A percentile compares a stretch with the other conserved stretches of the same genome.
Conservation (phyloP, 2,888 invertebrate species). For the Rotaria sp. region DNA sequence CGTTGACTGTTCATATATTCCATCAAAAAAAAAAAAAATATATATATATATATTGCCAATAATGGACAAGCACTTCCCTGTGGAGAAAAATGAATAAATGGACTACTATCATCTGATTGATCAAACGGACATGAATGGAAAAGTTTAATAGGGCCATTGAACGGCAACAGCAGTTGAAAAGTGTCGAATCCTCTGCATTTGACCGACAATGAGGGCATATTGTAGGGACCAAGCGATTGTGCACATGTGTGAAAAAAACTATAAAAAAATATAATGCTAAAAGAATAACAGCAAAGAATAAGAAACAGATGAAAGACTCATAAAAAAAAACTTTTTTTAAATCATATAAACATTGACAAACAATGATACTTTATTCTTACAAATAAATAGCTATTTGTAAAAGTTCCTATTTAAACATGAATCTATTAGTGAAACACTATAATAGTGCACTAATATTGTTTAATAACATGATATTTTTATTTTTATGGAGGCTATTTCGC, state of each 20-base stretch:
- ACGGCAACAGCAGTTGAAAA: conserved; percentile 6
- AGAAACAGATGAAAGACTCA: not conserved
- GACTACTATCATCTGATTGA: not conserved
- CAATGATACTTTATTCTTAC: not conserved
- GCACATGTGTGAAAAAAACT: conserved; percentile 4
- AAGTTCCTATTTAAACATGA: not conserved
- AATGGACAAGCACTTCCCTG: not conserved
- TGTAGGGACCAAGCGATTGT: not conserved
- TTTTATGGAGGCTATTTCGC: conserved; percentile 1
- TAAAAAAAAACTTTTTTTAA: not conserved
- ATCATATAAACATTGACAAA: not conserved
- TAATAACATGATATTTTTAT: not conserved
- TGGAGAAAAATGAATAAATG: not conserved
- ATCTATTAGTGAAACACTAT: not conserved
- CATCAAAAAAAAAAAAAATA: not conserved
- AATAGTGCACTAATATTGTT: not conserved
- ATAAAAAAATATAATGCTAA: not conserved
- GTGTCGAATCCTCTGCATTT: conserved; percentile 1
- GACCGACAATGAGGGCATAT: not conserved
- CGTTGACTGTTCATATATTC: not conserved
- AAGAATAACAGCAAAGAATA: not conserved
- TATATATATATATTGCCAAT: not conserved
- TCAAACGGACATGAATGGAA: not conserved
- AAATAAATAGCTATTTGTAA: not conserved
- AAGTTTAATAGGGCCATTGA: conserved; percentile 24